These are phyloP conservation scores for Keiferia lycopersicella DNA, from an alignment of 2,888 invertebrate species.

Conservation along the genomic window DNA sequence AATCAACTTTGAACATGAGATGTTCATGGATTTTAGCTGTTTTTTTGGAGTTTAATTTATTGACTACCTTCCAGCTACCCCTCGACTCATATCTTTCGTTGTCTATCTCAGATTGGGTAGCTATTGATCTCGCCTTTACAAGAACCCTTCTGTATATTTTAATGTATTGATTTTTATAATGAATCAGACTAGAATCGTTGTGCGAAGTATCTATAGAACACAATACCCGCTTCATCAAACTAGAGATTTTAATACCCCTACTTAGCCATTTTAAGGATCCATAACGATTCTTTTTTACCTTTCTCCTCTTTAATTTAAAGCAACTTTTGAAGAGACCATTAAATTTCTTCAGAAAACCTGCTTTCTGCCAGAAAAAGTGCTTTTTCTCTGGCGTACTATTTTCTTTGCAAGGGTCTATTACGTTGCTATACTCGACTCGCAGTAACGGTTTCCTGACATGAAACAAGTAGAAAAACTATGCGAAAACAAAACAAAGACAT, in stretches of 20 bases:
- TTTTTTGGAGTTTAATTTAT: no score
- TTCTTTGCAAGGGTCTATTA: not conserved
- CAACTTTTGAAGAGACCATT: not conserved
- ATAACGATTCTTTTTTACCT: no score
- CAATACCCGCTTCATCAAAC: no score
- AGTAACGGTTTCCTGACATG: constrained; percentile 7
- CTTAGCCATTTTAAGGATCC: no score
- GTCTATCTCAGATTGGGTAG: not conserved
- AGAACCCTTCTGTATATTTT: not conserved
- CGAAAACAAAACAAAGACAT: not conserved
- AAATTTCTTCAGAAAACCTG: no score
- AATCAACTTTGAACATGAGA: not conserved
- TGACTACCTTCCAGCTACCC: no score
- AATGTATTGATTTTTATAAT: no score
- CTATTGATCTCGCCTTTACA: not conserved
- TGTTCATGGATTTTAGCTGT: not conserved
- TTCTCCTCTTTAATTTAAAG: no score
- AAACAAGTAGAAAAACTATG: not conserved
- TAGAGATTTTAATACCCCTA: no score
- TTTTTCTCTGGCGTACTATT: not conserved
- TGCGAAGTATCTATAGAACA: no score
- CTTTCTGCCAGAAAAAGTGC: not conserved
- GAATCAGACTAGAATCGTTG: no score
- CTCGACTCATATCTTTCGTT: not conserved
- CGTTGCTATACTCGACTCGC: constrained; percentile 7